Conservation (phyloP, 2,113 vertebrate species). For the Bos javanicus region DNA sequence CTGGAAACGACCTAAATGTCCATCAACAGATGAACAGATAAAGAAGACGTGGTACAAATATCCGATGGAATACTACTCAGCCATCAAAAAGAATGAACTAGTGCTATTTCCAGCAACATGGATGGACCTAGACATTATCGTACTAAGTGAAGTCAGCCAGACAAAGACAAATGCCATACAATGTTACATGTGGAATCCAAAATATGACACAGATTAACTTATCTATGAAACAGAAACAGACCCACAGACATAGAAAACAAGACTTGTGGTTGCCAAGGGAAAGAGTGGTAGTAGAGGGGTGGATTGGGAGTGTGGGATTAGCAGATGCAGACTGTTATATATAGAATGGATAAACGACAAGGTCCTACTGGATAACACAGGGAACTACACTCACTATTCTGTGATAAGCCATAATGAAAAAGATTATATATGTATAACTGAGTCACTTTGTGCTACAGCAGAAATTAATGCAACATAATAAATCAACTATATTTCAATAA, state of each 20-base stretch:
- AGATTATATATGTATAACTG: background rate
- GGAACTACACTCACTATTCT: background rate
- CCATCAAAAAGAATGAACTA: background rate
- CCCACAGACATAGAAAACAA: background rate
- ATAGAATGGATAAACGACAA: background rate
- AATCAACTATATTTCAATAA: background rate
- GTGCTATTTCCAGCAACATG: background rate
- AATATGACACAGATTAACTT: background rate
- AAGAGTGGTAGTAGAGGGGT: background rate
- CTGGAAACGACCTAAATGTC: background rate
- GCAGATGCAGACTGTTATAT: background rate
- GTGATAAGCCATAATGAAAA: background rate
- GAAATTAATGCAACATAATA: background rate
- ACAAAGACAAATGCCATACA: background rate
- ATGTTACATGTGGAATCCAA: background rate
- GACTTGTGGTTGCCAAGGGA: background rate
- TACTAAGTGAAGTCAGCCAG: background rate
- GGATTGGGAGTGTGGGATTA: background rate
- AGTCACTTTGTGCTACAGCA: background rate
- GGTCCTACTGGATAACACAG: background rate
- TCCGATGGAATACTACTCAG: background rate
- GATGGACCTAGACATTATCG: background rate
- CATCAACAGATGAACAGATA: background rate
- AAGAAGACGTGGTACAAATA: background rate
- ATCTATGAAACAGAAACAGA: background rate